phyloP scores from a whole-genome alignment of 2,888 invertebrate genomes.

The Polymixis lichenea region DNA sequence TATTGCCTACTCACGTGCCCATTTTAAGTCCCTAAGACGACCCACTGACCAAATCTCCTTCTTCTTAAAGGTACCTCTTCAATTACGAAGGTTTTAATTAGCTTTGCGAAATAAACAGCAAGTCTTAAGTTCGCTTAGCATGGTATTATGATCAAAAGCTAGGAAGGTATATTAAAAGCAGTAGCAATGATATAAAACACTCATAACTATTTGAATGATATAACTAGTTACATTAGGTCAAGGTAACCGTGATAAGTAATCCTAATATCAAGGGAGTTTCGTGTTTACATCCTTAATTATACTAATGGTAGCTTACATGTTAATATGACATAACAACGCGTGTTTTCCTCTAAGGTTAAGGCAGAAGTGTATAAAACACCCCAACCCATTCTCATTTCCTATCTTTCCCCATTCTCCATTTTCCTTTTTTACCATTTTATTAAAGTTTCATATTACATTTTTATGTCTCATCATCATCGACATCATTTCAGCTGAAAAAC shows the following conservation, averaged over 20 bases:
- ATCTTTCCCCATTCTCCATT: not conserved
- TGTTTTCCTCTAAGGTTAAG: not conserved
- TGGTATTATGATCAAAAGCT: not conserved
- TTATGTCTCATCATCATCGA: no score
- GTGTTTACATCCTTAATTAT: not conserved
- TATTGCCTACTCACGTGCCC: not conserved
- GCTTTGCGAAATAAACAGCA: not conserved
- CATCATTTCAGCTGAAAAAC: no score
- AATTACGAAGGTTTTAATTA: not conserved
- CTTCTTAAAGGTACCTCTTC: not conserved
- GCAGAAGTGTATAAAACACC: not conserved
- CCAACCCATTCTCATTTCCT: not conserved
- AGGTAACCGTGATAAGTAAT: slow-evolving; percentile 18
- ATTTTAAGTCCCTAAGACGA: no score
- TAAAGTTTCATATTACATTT: not conserved
- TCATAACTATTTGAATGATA: slow-evolving; percentile 21
- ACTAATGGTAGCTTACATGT: not conserved
- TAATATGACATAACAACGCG: not conserved
- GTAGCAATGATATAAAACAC: not conserved
- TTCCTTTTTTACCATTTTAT: not conserved
- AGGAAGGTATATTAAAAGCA: not conserved
- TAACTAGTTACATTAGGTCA: slow-evolving; percentile 26
- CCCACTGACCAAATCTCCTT: no score
- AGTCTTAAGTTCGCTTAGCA: no score
- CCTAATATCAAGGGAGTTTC: slow-evolving; percentile 2